phyloP scores from a whole-genome alignment of 2,888 invertebrate species.

The Synergus gifuensis region DNA sequence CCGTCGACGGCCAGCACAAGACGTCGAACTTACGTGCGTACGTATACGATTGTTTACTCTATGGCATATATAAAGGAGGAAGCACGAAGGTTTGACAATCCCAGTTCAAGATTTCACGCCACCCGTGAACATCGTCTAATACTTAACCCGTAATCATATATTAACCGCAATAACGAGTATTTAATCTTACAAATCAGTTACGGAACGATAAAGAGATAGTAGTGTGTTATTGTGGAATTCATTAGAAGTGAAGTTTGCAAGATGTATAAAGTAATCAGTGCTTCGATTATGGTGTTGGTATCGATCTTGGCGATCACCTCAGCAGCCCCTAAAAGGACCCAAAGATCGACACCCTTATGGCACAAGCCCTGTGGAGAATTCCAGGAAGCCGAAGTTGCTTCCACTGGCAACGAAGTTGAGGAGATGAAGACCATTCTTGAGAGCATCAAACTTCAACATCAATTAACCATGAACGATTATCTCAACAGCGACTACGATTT shows the following conservation, averaged over 20 bases:
- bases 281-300: constrained; percentile 38
- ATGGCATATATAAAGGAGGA: constrained; percentile 75
- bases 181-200: not conserved
- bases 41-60: constrained; percentile 74
- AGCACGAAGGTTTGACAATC: constrained; percentile 75
- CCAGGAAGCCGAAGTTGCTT: constrained; percentile 53
- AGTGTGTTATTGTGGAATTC: constrained; percentile 10
- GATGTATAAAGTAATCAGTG: constrained; percentile 42
- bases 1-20: constrained; percentile 62
- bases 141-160: constrained; percentile 8
- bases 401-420: constrained; percentile 42
- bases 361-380: constrained; percentile 71
- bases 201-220: constrained; percentile 15
- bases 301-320: constrained; percentile 19
- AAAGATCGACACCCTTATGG: constrained; percentile 66
- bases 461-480: constrained; percentile 69
- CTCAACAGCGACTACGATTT: constrained; percentile 73
- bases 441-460: constrained; percentile 69
- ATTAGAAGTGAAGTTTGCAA: constrained; percentile 6
- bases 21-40: constrained; percentile 67
- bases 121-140: constrained; percentile 59
- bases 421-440: constrained; percentile 61
- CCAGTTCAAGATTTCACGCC: constrained; percentile 71
- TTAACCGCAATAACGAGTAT: constrained; percentile 1
- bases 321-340: constrained; percentile 53